Percentiles rank a stretch among this genome's conserved stretches.
Conservation (phyloP, 92 coral and sea anemone species). For the Anthopleura xanthogrammica region DNA sequence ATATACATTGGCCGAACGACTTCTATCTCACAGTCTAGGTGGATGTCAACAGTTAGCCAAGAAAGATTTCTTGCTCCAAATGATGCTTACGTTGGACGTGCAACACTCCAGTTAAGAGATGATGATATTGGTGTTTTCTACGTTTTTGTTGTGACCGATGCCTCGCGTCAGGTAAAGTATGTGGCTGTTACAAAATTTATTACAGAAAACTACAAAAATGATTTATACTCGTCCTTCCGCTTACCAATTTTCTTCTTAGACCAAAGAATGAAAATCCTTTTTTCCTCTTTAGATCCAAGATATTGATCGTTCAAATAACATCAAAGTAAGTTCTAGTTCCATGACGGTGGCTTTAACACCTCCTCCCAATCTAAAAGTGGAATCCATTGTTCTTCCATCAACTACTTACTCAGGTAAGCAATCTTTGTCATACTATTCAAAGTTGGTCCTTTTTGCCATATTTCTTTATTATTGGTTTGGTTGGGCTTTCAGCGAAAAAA, state of each 20-base stretch:
- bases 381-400: constrained; percentile 55
- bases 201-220: no score
- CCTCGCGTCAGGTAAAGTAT: constrained; percentile 26
- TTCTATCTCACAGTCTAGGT: constrained; percentile 41
- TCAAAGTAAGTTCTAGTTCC: constrained; percentile 47
- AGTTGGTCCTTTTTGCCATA: no score
- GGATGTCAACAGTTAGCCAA: constrained; percentile 33
- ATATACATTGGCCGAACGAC: constrained; percentile 63
- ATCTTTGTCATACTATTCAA: no score
- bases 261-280: neutral
- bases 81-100: constrained; percentile 62
- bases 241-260: neutral
- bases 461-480: no score
- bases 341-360: constrained; percentile 70
- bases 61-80: constrained; percentile 50
- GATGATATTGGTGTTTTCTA: constrained; percentile 66
- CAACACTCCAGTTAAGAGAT: constrained; percentile 40
- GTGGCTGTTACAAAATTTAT: neutral
- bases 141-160: constrained; percentile 59
- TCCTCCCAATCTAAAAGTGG: constrained; percentile 75
- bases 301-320: constrained; percentile 62
- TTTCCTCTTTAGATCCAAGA: constrained; percentile 46
- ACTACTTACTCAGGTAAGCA: constrained; percentile 67
- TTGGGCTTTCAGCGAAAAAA: no score
- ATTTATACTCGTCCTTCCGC: neutral